These are phyloP conservation scores for Miltochrista miniata DNA, from an alignment of 2,888 invertebrate genomes.

Conservation along the genomic window DNA sequence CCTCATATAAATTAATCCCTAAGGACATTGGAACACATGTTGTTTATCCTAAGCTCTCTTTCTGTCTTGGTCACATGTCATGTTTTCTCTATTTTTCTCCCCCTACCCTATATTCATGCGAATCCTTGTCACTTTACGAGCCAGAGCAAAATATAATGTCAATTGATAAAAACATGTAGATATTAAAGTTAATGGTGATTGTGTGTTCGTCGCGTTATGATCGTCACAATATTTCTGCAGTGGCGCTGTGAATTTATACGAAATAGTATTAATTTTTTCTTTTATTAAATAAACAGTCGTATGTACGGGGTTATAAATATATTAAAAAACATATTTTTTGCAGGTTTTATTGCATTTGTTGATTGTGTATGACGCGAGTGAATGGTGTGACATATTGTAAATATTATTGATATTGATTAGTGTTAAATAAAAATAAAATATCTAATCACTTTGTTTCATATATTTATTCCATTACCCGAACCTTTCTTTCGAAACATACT, in stretches of 20 bases:
- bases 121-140: too few species aligned
- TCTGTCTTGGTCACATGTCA: too few species aligned
- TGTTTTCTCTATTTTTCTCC: too few species aligned
- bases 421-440: slow-evolving; percentile 66
- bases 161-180: neutral
- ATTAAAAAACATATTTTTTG: slow-evolving; percentile 54
- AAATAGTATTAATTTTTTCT: slow-evolving; percentile 43
- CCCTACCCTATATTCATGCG: too few species aligned
- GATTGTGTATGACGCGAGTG: slow-evolving; percentile 54
- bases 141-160: neutral
- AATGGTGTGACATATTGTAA: slow-evolving; percentile 64
- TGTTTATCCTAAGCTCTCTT: too few species aligned
- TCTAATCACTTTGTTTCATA: slow-evolving; percentile 46
- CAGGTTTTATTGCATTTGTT: slow-evolving; percentile 68
- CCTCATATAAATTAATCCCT: too few species aligned
- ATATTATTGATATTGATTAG: slow-evolving; percentile 75
- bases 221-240: slow-evolving; percentile 43
- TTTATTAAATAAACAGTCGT: slow-evolving; percentile 40
- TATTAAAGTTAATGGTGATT: slow-evolving; percentile 4
- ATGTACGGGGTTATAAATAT: slow-evolving; percentile 43
- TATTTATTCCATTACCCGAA: too few species aligned
- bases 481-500: too few species aligned
- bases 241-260: slow-evolving; percentile 54
- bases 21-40: too few species aligned
- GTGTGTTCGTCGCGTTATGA: slow-evolving; percentile 28